These are phyloP conservation scores for Sebastes taczanowskii DNA, from an alignment of 2,797 vertebrate genomes.

Conservation along the genomic window DNA sequence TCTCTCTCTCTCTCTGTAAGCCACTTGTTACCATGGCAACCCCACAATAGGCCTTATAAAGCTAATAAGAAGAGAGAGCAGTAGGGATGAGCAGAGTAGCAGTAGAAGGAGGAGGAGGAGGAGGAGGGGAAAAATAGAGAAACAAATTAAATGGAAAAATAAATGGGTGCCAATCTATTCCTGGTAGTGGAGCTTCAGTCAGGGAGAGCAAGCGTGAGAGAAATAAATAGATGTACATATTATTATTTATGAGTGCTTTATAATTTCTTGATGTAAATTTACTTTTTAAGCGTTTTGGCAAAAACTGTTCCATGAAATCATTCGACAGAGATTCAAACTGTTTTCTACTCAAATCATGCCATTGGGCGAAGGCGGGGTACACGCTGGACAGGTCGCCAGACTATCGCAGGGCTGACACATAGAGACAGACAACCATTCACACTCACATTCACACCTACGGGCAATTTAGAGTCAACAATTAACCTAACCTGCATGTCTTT, in stretches of 20 bases:
- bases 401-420: too few relatives aligned
- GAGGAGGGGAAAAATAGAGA: neutral
- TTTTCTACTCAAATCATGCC: neutral
- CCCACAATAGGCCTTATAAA: slow-evolving; percentile 78
- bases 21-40: slow-evolving; percentile 87
- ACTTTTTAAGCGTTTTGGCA: neutral
- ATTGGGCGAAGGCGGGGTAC: too few relatives aligned
- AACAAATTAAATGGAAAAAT: slow-evolving; percentile 55
- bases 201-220: neutral
- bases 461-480: too few relatives aligned
- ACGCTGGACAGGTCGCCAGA: too few relatives aligned
- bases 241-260: neutral
- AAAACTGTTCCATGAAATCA: neutral
- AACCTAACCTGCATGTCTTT: too few relatives aligned
- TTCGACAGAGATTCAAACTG: neutral
- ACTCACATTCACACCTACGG: too few relatives aligned
- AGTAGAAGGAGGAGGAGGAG: slow-evolving; percentile 22
- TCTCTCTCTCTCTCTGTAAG: slow-evolving; percentile 55
- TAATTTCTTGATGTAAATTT: neutral
- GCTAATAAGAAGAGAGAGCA: slow-evolving; percentile 76
- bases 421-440: too few relatives aligned
- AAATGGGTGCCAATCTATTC: slow-evolving; percentile 66
- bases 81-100: slow-evolving; percentile 42
- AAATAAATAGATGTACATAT: neutral
- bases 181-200: slow-evolving; percentile 48